Conservation (phyloP, 2,113 vertebrate species). For the Azemiops feae region DNA sequence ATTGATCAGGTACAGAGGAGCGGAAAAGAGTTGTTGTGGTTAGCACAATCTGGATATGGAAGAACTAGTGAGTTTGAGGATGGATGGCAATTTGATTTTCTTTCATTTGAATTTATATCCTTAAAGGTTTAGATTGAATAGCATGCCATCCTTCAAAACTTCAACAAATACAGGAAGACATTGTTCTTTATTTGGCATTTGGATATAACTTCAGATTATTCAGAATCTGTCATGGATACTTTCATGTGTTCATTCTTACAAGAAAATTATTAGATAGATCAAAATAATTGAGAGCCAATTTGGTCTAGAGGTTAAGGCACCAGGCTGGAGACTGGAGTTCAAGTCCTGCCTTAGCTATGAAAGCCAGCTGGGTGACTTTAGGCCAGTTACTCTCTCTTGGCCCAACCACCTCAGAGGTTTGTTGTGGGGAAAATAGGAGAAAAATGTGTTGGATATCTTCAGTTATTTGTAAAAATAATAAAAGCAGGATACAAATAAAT, state of each 20-base stretch:
- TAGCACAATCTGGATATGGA: background rate
- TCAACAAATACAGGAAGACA: background rate
- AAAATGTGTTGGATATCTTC: no score
- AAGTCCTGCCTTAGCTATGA: background rate
- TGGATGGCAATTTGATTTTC: background rate
- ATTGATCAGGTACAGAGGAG: slow-evolving; percentile 77
- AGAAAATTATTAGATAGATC: background rate
- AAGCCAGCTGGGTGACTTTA: no score
- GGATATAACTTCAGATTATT: background rate
- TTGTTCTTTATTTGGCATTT: background rate
- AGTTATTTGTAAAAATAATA: no score
- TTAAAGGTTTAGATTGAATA: background rate
- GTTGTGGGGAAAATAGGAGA: no score
- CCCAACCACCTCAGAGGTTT: no score
- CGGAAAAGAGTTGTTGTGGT: fast-evolving
- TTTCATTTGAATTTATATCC: background rate
- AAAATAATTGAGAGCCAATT: background rate
- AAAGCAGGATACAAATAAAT: no score
- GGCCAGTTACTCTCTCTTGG: no score
- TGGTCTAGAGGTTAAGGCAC: background rate
- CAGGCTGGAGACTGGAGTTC: background rate
- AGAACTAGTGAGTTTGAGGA: background rate
- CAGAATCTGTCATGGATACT: background rate
- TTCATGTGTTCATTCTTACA: background rate
- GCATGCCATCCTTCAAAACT: background rate